Evolutionary conservation across 2,888 invertebrate species (phyloP).

Genomic region (Hedya salicella): DNA sequence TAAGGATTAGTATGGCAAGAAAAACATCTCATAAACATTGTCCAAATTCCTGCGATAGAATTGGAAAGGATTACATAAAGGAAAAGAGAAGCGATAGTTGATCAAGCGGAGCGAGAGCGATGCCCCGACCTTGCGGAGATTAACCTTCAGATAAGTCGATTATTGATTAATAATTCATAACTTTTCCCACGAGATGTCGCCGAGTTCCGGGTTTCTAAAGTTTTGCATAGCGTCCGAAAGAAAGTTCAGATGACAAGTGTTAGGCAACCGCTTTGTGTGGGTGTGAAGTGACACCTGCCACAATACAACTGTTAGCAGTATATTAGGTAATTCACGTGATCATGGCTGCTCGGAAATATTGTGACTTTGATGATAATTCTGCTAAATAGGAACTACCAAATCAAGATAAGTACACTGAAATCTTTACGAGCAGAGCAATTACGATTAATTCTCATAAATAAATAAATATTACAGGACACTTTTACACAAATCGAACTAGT

Average conservation of each 20-base stretch:
- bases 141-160: conserved; percentile 24
- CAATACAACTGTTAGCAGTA: conserved; percentile 10
- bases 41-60: background rate
- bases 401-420: no score
- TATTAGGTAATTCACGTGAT: background rate
- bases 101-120: conserved; percentile 11
- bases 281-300: conserved; percentile 21
- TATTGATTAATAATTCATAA: conserved; percentile 33
- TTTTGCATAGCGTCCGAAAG: conserved; percentile 23
- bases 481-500: no score
- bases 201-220: conserved; percentile 36
- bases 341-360: background rate
- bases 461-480: no score
- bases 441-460: no score
- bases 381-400: no score
- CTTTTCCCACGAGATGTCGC: conserved; percentile 22
- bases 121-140: conserved; percentile 16
- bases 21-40: background rate
- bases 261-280: conserved; percentile 31
- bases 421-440: no score
- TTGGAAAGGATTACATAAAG: background rate
- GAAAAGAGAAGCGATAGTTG: conserved; percentile 1
- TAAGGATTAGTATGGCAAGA: no score
- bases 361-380: no score
- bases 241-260: conserved; percentile 38